These are phyloP conservation scores for Metacarcinus magister DNA, from an alignment of 2,888 invertebrate species.

Conservation along the genomic window DNA sequence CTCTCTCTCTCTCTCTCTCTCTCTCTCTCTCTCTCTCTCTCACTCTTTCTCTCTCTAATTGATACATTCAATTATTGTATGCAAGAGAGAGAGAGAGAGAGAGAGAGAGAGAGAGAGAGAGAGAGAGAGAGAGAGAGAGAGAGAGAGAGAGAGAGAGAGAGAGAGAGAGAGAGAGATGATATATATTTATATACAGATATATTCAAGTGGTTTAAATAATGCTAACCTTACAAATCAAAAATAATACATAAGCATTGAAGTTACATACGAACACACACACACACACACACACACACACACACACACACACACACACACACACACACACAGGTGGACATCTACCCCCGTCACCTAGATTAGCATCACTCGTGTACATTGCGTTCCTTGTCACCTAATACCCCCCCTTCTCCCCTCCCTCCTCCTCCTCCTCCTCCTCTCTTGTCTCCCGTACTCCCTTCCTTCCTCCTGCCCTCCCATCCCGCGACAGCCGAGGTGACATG, in stretches of 20 bases:
- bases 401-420: not conserved
- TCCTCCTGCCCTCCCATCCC: not conserved
- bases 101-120: slow-evolving; percentile 40
- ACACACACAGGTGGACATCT: not conserved
- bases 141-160: slow-evolving; percentile 39
- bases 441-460: not conserved
- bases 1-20: not conserved
- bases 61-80: not conserved
- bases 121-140: slow-evolving; percentile 39
- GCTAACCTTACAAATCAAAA: not conserved
- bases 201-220: not conserved
- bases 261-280: slow-evolving; percentile 50
- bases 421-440: not conserved
- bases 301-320: slow-evolving; percentile 27
- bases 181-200: too few relatives aligned
- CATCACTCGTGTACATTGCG: slow-evolving; percentile 1
- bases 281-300: slow-evolving; percentile 29
- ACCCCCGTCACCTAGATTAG: not conserved
- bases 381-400: slow-evolving; percentile 5
- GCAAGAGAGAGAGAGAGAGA: slow-evolving; percentile 11
- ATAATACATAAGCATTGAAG: not conserved
- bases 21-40: slow-evolving; percentile 1
- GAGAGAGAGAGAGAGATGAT: not conserved
- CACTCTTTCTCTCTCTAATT: not conserved
- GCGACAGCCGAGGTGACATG: not conserved